Conservation (phyloP, 2,113 vertebrate species). For the Archocentrus centrarchus region DNA sequence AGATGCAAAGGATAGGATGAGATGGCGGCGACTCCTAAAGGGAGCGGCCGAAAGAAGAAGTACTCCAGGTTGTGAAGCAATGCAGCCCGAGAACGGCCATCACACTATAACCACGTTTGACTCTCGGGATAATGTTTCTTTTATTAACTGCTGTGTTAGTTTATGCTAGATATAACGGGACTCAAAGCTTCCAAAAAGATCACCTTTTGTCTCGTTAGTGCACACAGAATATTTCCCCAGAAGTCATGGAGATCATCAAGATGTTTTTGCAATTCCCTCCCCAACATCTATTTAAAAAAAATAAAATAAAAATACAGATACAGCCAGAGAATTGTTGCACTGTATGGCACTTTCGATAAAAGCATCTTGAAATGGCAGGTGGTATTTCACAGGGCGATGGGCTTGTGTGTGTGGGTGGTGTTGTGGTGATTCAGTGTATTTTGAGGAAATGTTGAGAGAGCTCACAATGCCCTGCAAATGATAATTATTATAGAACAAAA, state of each 20-base stretch:
- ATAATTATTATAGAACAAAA: neutral
- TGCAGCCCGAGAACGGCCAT: neutral
- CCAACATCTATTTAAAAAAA: neutral
- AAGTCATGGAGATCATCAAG: too few species aligned
- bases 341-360: constrained; percentile 19
- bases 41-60: too few species aligned
- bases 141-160: neutral
- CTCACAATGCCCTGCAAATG: neutral
- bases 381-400: constrained; percentile 4
- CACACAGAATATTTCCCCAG: too few species aligned
- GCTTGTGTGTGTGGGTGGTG: neutral
- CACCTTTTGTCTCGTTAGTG: too few species aligned
- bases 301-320: neutral
- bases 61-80: too few species aligned
- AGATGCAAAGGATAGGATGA: too few species aligned
- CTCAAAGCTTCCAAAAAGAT: neutral
- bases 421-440: constrained; percentile 3
- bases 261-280: neutral
- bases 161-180: neutral
- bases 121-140: accelerated
- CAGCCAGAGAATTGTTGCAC: neutral
- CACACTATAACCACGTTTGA: neutral
- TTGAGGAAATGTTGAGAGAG: neutral
- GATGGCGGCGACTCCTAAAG: too few species aligned
- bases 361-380: constrained; percentile 6